Evolutionary conservation across 2,113 vertebrate species (phyloP), one percentile per base, ranked within the genome.

Genomic region (Corynorhinus townsendii): DNA sequence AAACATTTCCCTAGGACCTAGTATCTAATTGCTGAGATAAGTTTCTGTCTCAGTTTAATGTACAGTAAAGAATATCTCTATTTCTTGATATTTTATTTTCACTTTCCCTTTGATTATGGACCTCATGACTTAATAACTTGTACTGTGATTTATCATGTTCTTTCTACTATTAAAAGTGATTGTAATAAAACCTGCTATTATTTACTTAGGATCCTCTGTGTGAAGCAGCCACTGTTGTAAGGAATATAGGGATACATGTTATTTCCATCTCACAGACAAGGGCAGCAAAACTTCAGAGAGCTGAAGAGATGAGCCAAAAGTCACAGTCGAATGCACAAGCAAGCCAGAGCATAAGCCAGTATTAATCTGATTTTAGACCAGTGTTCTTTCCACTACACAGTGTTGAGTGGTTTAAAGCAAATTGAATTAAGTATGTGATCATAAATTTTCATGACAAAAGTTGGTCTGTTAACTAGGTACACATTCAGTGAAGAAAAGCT

Each of bases 331-430:
- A 12, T 30, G 7, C 22, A 10, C 43, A 35, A 40, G 5, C 28
- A 90, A 45, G 33, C 2, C 76, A 71, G 35, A 22, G n/a, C 28
- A 79, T 76, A 71, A 59, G 38, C 1, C 19, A 30, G 1, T 28
- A 80, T 69, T 28, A 59, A 4, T 86, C 38, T 93, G 3, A 86
- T 81, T 86, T 19, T 77, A 86, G 68, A 71, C 7, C 35, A 93
- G 6, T 15, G 3, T 91, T 87, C 35, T 89, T 87, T 76, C 75
- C 22, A 80, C 6, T 54, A 35, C 14, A 43, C 17, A 64, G 20
- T 47, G 33, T 93, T 85, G 73, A 81, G 64, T 76, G 16, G 14
- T 88, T 93, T 89, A 64, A 84, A 93, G 17, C 28, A 96, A 88
- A 84, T 38, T 84, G 38, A 81, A 73, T 79, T 62, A 93, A 85